Conservation (phyloP, 2,113 vertebrate species). For the Rhagologus leucostigma region DNA sequence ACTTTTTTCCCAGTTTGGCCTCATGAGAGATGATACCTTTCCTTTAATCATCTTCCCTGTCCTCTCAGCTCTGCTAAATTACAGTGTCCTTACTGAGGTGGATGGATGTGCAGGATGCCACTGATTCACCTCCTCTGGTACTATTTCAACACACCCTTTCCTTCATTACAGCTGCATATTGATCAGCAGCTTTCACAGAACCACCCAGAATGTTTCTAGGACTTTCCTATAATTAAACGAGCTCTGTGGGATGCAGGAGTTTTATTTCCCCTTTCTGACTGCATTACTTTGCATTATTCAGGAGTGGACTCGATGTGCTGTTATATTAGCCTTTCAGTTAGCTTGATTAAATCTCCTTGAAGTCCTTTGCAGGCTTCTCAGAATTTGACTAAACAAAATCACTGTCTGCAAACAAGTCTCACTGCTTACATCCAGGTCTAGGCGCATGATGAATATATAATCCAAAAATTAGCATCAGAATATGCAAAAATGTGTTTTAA, state of each 20-base stretch:
- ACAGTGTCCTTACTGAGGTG: neutral
- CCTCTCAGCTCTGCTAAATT: conserved; percentile 15
- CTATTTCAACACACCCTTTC: conserved; percentile 25
- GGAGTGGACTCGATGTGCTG: neutral
- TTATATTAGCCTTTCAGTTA: conserved; percentile 1
- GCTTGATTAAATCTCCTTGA: conserved; percentile 36
- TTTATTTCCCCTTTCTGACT: neutral
- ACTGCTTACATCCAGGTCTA: neutral
- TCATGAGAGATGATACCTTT: neutral
- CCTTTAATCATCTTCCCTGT: neutral
- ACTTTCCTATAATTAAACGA: conserved; percentile 38
- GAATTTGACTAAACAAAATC: conserved; percentile 53
- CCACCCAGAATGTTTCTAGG: conserved; percentile 25
- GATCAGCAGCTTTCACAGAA: conserved; percentile 28
- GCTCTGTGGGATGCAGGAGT: neutral
- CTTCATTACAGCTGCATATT: conserved; percentile 33
- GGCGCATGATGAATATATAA: neutral
- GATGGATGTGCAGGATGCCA: neutral
- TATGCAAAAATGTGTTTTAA: conserved; percentile 6
- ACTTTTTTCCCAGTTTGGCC: neutral
- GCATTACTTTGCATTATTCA: conserved; percentile 33
- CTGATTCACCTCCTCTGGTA: conserved; percentile 24
- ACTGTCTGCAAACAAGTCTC: conserved; percentile 35
- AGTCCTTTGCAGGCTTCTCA: conserved; percentile 13
- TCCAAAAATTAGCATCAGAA: neutral